These are phyloP conservation scores for Anolis apletophallus DNA, from an alignment of 2,797 vertebrate genomes.

Conservation along the genomic window DNA sequence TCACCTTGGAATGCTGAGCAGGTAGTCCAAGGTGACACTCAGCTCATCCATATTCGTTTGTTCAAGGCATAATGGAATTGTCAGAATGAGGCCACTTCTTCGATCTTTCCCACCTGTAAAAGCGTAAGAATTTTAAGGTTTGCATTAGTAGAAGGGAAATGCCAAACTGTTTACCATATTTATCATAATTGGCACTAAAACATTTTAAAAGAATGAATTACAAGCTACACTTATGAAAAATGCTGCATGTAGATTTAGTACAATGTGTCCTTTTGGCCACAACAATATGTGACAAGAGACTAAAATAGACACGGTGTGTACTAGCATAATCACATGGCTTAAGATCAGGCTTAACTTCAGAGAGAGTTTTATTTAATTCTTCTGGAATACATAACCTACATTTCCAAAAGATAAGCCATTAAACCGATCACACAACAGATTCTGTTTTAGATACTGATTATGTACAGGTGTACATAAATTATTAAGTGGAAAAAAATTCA, in stretches of 20 bases:
- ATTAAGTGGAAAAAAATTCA: neutral
- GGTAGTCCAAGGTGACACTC: conserved; percentile 94
- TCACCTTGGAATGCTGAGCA: conserved; percentile 98
- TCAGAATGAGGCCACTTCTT: conserved; percentile 97
- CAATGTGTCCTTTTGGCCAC: neutral
- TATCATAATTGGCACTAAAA: neutral
- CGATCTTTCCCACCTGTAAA: conserved; percentile 93
- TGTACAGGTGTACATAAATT: too few relatives aligned
- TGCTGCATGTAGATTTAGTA: neutral
- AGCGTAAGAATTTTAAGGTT: conserved; percentile 49
- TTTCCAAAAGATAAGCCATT: neutral
- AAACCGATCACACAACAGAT: neutral
- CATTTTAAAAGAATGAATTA: neutral
- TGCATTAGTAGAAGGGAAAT: conserved; percentile 3
- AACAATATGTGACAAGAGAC: neutral
- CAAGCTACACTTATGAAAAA: neutral
- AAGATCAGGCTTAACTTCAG: conserved; percentile 3
- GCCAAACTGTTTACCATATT: neutral
- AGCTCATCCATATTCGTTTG: conserved; percentile 99
- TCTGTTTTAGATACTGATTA: neutral
- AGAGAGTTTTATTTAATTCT: conserved; percentile 4
- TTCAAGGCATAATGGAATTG: conserved; percentile 95
- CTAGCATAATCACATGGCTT: neutral
- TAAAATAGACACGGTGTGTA: neutral
- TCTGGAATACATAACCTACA: neutral